Conservation (phyloP, 2,113 vertebrate species). For the Cebidichthys violaceus region DNA sequence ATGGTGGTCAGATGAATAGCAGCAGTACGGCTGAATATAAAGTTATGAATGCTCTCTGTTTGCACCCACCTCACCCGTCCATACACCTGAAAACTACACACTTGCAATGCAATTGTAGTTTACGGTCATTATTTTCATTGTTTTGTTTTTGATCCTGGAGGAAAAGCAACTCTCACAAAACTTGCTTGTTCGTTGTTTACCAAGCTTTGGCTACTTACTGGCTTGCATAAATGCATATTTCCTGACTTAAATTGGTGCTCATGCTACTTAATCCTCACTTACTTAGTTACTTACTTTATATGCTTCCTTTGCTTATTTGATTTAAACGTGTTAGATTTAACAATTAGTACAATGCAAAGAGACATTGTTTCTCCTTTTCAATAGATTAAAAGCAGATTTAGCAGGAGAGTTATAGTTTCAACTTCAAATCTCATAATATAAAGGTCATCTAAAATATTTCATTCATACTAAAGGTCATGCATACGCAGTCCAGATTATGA, state of each 20-base stretch:
- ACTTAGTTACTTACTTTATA: background rate
- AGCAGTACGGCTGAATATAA: conserved; percentile 17
- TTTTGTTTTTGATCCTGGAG: background rate
- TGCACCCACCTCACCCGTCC: background rate
- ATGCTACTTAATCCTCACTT: background rate
- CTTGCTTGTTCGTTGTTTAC: background rate
- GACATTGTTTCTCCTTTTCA: background rate
- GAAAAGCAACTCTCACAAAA: background rate
- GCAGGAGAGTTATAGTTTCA: background rate
- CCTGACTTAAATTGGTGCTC: background rate
- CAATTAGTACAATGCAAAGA: background rate
- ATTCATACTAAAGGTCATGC: background rate
- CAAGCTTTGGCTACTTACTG: background rate
- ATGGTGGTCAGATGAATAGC: conserved; percentile 34
- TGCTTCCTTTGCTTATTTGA: background rate
- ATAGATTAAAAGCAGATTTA: background rate
- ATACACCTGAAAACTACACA: background rate
- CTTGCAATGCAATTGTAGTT: background rate
- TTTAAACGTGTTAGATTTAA: background rate
- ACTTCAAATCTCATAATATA: background rate
- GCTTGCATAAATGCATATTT: background rate
- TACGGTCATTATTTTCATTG: background rate
- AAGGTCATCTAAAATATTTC: background rate
- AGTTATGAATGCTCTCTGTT: conserved; percentile 22
- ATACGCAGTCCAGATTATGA: background rate